These are phyloP conservation scores for Megalonaias nervosa DNA, from an alignment of 1,140 invertebrate species.

Conservation along the genomic window DNA sequence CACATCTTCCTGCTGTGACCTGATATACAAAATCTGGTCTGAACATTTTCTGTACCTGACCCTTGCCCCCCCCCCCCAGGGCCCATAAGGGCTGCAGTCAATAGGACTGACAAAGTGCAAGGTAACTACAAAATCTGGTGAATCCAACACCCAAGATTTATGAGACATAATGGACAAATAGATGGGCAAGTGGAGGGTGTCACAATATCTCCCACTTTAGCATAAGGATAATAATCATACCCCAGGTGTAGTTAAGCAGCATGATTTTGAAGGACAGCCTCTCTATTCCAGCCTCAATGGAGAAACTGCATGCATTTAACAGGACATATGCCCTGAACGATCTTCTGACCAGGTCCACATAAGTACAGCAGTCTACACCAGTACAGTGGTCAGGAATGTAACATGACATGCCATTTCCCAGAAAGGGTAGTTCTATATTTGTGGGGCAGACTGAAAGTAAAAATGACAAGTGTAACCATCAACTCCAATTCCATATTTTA, in stretches of 20 bases:
- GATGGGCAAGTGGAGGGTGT: too few species aligned
- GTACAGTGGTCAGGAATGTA: slow-evolving; percentile 28
- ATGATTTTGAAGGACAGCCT: slow-evolving; percentile 19
- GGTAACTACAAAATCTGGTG: too few species aligned
- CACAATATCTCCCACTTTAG: too few species aligned
- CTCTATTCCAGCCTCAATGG: slow-evolving; percentile 40
- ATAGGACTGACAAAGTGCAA: too few species aligned
- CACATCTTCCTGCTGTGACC: too few species aligned
- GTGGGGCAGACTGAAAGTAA: slow-evolving; percentile 12
- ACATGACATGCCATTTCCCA: slow-evolving; percentile 32
- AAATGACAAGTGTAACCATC: neutral
- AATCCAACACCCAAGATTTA: too few species aligned
- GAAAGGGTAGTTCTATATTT: slow-evolving; percentile 15
- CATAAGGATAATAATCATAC: slow-evolving; percentile 9
- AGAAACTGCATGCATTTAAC: slow-evolving; percentile 37
- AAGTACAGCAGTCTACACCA: slow-evolving; percentile 34
- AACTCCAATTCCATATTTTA: neutral
- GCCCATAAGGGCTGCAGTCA: too few species aligned
- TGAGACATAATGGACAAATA: too few species aligned
- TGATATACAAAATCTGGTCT: too few species aligned
- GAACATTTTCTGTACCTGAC: too few species aligned
- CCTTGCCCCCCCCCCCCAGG: too few species aligned
- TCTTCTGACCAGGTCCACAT: slow-evolving; percentile 30
- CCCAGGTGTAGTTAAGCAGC: slow-evolving; percentile 32
- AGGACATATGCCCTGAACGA: slow-evolving; percentile 30